Percentiles rank a stretch among this genome's conserved stretches.
phyloP scores from a whole-genome alignment of 1,140 invertebrate species.

The Cheumatopsyche charites region DNA sequence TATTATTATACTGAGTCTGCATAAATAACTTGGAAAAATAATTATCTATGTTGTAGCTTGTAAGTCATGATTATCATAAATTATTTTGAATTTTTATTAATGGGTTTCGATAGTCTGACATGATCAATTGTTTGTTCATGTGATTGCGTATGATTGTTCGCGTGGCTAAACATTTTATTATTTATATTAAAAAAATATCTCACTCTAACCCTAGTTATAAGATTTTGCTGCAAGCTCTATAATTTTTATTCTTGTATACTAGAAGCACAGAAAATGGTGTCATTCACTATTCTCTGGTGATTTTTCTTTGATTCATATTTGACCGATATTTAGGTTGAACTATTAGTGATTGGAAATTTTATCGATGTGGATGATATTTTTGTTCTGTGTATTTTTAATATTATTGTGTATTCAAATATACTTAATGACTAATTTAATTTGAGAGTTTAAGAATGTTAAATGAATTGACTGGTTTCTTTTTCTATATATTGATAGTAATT shows the following conservation, averaged over 20 bases:
- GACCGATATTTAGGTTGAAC: background rate
- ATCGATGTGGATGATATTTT: background rate
- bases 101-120: background rate
- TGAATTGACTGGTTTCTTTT: conserved; percentile 25
- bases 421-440: conserved; percentile 5
- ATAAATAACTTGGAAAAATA: too few relatives aligned
- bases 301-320: background rate
- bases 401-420: conserved; percentile 9
- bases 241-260: conserved; percentile 1
- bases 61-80: conserved; percentile 13
- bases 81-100: conserved; percentile 14
- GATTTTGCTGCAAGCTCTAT: conserved; percentile 16
- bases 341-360: too few relatives aligned
- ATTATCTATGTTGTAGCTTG: too few relatives aligned
- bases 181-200: background rate
- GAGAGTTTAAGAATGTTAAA: conserved; percentile 24
- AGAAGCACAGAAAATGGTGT: background rate
- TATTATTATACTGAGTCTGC: too few relatives aligned
- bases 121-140: background rate
- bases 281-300: background rate
- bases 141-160: background rate
- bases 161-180: background rate
- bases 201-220: conserved; percentile 15
- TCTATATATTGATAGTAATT: conserved; percentile 10
- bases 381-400: background rate